Evolutionary conservation across 30 jellyfish, hydroid and myxozoan genomes (phyloP), one percentile per base, ranked within the genome.

Genomic region (Hydractinia symbiolongicarpus): DNA sequence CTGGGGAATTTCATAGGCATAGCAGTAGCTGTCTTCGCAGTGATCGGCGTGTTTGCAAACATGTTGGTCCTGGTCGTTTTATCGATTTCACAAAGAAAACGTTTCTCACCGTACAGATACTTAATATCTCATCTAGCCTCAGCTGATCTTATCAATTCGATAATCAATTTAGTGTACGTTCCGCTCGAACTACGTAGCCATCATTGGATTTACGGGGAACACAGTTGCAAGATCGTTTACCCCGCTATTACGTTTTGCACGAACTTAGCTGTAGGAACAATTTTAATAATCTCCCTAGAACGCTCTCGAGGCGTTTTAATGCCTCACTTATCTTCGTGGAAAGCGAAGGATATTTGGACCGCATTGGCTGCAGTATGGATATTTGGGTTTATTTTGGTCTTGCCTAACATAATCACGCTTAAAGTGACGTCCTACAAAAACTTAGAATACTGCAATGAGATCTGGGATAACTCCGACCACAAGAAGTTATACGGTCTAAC

Each of bases 281-380:
- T 78, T 44, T 30, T 78, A 16, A 78, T 78, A 7, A 78, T 78
- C 52, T 16, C 86, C 8, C 21, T 56, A 14, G 82, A 78, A 30
- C 69, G 86, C 9, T 78, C 6, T 54, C 9, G 86, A 78, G 86
- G 86, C 20, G 86, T 78, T 6, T 15, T 58, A 44, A 21, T 78
- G 14, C 86, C 86, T 6, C 85, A 55, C 44, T 8, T 16, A 9
- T 5, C 62, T 20, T 64, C 15, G 16, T 78, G 82, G 86, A 30
- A 57, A 7, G 66, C 17, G 50, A 30, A 40, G 9, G 52, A 57
- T 57, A 51, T 78, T 7, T 44, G 64, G 53, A 57, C 20, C 49
- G 86, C 86, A 7, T 78, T 78, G 40, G 64, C 51, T 21, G 51
- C 51, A 4, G 86, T 78, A 50, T 78, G 86, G 86, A 0, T 78